Conservation (phyloP, 2,797 vertebrate genomes). For the Coregonus suidteri region DNA sequence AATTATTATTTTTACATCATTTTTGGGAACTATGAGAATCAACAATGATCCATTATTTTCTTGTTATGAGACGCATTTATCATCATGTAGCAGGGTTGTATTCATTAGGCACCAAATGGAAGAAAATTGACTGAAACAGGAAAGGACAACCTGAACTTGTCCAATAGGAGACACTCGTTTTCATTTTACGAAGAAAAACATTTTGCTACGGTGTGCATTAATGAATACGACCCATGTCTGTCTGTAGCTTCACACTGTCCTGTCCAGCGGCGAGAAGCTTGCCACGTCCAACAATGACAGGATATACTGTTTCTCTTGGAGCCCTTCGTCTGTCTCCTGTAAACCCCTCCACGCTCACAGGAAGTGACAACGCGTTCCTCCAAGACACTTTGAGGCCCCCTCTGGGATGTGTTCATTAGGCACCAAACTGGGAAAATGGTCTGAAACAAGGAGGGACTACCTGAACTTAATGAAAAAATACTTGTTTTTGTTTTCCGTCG, state of each 20-base stretch:
- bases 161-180: background rate
- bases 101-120: constrained; percentile 2
- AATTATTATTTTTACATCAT: too few relatives aligned
- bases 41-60: too few relatives aligned
- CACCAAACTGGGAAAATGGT: background rate
- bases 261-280: background rate
- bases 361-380: constrained; percentile 7
- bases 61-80: background rate
- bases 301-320: constrained; percentile 21
- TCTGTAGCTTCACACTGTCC: constrained; percentile 9
- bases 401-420: background rate
- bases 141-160: background rate
- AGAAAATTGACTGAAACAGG: background rate
- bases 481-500: background rate
- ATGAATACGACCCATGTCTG: constrained; percentile 11
- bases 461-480: background rate
- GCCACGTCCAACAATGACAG: constrained; percentile 19
- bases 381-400: background rate
- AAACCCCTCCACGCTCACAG: constrained; percentile 9
- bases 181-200: background rate
- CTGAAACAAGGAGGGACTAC: background rate
- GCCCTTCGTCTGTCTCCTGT: background rate
- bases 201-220: background rate
- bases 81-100: background rate
- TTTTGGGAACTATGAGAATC: too few relatives aligned